Percentiles rank a stretch among this genome's conserved stretches.
Conservation (phyloP, 1,140 invertebrate genomes). For the Hydropsyche tenuis region DNA sequence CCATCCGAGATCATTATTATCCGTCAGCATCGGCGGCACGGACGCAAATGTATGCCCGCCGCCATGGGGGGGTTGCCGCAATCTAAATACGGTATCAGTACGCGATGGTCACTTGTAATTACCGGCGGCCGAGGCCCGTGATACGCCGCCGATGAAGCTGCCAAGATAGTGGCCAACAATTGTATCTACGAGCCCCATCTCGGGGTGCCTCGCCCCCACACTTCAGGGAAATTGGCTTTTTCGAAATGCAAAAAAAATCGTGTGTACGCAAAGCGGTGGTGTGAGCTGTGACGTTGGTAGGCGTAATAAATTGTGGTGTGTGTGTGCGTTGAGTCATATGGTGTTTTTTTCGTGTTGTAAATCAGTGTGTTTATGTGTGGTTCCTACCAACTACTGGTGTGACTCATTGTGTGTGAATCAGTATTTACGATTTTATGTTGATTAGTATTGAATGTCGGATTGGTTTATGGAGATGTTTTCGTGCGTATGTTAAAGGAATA, state of each 20-base stretch:
- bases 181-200: constrained; percentile 26
- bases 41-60: neutral
- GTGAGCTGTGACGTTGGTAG: neutral
- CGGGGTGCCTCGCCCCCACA: constrained; percentile 1
- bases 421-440: no score
- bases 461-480: no score
- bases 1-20: constrained; percentile 3
- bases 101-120: constrained; percentile 36
- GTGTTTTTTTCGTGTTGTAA: neutral
- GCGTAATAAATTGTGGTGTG: neutral
- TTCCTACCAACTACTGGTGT: no score
- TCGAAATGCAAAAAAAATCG: neutral
- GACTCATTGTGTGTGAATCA: no score
- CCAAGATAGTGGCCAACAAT: constrained; percentile 34
- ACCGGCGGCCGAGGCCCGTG: constrained; percentile 4
- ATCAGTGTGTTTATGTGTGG: no score
- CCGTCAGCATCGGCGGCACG: neutral
- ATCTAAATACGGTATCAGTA: constrained; percentile 35
- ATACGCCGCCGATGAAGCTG: constrained; percentile 30
- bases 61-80: neutral
- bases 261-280: no score
- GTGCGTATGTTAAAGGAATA: no score
- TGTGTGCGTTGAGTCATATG: neutral
- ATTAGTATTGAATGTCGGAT: no score
- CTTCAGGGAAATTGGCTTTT: constrained; percentile 24